Evolutionary conservation across 2,888 invertebrate species (phyloP), one percentile per base, ranked within the genome.

Genomic region (Tetropium fuscum): DNA sequence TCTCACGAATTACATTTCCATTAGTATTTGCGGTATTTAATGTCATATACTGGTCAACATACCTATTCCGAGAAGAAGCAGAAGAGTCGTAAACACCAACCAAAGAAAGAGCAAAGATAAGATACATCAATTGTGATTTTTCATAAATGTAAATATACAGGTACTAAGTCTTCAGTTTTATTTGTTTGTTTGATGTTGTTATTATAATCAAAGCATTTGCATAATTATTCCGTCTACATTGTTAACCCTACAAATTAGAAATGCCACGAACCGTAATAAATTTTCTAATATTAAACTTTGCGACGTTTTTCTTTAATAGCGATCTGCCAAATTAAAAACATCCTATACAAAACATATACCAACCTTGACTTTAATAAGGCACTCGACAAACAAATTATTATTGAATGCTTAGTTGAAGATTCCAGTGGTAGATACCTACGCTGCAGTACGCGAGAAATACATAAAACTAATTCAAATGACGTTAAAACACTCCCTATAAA

Each of bases 21-120:
- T 88, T 96, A 81, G 95, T 96, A 73, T 96, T 96, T 84, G 95
- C 95, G 72, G 87, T 96, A 77, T 96, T 96, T 87, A 96, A 96
- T 84, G 87, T 96, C 83, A 92, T 94, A 83, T 96, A 96, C 85
- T 97, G 96, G 96, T 88, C 92, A 71, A 93, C 93, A 71, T 94
- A 94, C 84, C 86, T 94, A 74, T 90, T 93, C 84, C 88, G 91
- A 73, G 90, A 92, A 77, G 91, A 92, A 80, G 88, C 88, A 60
- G 90, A 90, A 80, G 88, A 89, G 68, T 79, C 81, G 62, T 81
- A 81, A 80, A 71, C 47, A 51, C 45, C 32, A 58, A 58, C n/a
- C n/a, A n/a, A n/a, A n/a, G n/a, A n/a, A n/a, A n/a, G n/a, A n/a
- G n/a, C n/a, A n/a, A n/a, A n/a, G n/a, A n/a, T n/a, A 58, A 27